Conservation (phyloP, 2,113 vertebrate species). For the Meleagris gallopavo region DNA sequence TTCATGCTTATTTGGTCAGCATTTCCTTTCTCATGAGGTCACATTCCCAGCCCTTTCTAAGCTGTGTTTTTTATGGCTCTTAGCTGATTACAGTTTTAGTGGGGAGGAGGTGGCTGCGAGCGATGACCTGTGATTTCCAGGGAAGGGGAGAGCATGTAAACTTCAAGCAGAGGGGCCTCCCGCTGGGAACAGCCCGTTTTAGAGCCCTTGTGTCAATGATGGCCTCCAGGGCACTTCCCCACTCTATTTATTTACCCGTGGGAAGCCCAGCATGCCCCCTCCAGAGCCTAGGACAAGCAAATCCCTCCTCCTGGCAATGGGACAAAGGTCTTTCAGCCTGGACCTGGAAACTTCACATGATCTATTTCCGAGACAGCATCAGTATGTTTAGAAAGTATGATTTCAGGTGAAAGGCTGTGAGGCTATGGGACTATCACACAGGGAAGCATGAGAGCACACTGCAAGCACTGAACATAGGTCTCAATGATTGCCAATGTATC, state of each 20-base stretch:
- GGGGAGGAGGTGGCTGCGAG: constrained; percentile 33
- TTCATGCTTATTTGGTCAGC: not conserved
- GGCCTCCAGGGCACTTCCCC: constrained; percentile 15
- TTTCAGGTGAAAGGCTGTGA: not conserved
- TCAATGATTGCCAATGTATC: not conserved
- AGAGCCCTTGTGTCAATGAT: constrained; percentile 67
- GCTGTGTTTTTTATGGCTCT: constrained; percentile 57
- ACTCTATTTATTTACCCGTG: constrained; percentile 64
- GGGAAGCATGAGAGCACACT: not conserved
- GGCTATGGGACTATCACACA: not conserved
- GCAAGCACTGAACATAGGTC: not conserved
- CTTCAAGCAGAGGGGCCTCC: constrained; percentile 46
- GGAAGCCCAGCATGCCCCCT: not conserved
- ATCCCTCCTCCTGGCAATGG: not conserved
- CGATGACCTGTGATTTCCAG: constrained; percentile 60
- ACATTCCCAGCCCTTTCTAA: constrained; percentile 13
- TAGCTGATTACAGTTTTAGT: constrained; percentile 52
- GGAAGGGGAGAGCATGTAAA: constrained; percentile 39
- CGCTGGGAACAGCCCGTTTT: constrained; percentile 44
- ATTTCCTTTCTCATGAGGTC: constrained; percentile 3
- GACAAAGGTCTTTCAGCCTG: not conserved
- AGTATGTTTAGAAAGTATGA: not conserved
- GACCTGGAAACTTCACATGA: not conserved
- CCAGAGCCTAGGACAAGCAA: not conserved
- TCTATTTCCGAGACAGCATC: not conserved